Percentiles rank a stretch among this genome's conserved stretches.
These are phyloP conservation scores for Masticophis lateralis DNA, from an alignment of 2,797 vertebrate species.

Conservation along the genomic window DNA sequence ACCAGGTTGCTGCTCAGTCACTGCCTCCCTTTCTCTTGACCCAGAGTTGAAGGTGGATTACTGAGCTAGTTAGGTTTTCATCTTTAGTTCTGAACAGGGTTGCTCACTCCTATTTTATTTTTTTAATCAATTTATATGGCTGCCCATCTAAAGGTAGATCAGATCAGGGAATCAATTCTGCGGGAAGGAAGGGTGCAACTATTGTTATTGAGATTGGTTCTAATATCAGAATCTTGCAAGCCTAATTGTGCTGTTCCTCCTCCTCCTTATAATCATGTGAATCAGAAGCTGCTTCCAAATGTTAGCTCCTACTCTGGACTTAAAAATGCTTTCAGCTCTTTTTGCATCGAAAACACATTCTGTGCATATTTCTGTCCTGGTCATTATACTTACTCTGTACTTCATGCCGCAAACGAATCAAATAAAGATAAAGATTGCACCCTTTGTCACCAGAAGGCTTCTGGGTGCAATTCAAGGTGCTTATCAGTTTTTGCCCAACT, in stretches of 20 bases:
- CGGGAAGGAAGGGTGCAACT: background rate
- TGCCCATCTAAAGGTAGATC: background rate
- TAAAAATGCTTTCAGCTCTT: background rate
- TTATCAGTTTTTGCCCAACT: background rate
- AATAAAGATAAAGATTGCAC: background rate
- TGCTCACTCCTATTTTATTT: background rate
- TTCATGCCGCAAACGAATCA: background rate
- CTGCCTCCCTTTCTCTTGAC: background rate
- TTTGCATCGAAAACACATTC: background rate
- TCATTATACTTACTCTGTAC: background rate
- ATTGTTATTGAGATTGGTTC: background rate
- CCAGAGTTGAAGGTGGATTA: background rate
- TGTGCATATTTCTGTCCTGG: background rate
- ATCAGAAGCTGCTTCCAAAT: background rate
- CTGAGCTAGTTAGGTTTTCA: background rate
- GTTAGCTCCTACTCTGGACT: background rate
- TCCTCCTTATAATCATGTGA: background rate
- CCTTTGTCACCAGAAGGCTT: background rate
- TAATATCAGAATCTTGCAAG: background rate
- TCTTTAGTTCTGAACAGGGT: background rate
- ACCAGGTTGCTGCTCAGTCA: background rate
- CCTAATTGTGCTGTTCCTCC: background rate
- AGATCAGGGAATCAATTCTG: background rate
- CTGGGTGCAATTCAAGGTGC: background rate
- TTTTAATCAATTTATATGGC: background rate